Percentiles rank a stretch among this genome's conserved stretches.
Conservation (phyloP, 2,888 invertebrate species). For the Aphrophora alni region DNA sequence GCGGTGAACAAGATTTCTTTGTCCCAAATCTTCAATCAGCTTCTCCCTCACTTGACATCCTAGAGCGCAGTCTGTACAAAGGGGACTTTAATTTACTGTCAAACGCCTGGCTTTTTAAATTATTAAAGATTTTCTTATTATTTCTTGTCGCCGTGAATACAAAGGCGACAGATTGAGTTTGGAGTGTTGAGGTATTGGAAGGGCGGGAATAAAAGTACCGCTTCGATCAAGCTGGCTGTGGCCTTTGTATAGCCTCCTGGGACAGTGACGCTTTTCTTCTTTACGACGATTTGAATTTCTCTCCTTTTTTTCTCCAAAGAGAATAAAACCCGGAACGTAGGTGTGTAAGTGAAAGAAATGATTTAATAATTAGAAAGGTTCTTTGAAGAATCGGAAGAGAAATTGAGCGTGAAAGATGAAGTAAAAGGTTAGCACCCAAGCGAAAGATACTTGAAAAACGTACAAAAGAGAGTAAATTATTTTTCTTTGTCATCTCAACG, state of each 20-base stretch:
- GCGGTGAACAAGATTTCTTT: conserved; percentile 1
- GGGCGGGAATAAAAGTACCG: not conserved
- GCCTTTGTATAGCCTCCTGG: not conserved
- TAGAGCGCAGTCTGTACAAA: conserved; percentile 12
- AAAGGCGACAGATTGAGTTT: conserved; percentile 32
- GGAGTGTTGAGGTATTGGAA: conserved; percentile 4
- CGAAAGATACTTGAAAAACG: not conserved
- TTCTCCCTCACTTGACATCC: not conserved
- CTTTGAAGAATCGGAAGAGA: not conserved
- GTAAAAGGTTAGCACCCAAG: not conserved
- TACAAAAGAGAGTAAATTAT: conserved; percentile 39
- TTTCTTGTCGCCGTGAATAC: conserved; percentile 29
- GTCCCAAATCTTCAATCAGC: conserved; percentile 1
- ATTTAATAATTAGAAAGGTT: not conserved
- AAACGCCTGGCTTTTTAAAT: conserved; percentile 35
- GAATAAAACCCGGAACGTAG: not conserved
- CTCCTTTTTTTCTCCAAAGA: not conserved
- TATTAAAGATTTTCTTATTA: conserved; percentile 37
- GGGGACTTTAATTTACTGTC: conserved; percentile 34
- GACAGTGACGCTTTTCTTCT: not conserved
- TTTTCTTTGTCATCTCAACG: conserved; percentile 35
- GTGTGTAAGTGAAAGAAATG: not conserved
- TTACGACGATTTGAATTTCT: not conserved
- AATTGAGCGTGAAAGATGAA: not conserved
- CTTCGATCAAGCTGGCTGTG: not conserved